These are phyloP conservation scores for Zapus hudsonius DNA, from an alignment of 2,113 vertebrate genomes.

Conservation along the genomic window DNA sequence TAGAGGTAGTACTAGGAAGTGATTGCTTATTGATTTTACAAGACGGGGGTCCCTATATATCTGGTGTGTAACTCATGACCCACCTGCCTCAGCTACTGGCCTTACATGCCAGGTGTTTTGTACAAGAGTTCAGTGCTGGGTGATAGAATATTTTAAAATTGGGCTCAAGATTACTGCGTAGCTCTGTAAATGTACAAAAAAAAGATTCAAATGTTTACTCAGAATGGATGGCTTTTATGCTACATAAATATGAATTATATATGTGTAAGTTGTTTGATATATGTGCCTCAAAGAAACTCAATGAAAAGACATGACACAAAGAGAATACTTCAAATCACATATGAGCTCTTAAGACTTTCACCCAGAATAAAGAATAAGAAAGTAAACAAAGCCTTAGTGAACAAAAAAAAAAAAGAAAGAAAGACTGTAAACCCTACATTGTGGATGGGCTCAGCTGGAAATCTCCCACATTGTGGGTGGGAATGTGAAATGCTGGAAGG, in stretches of 20 bases:
- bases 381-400: background rate
- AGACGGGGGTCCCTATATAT: background rate
- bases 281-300: background rate
- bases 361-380: background rate
- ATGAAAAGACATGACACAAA: background rate
- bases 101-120: background rate
- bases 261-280: background rate
- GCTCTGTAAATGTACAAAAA: background rate
- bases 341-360: background rate
- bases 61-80: background rate
- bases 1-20: background rate
- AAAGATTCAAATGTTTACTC: background rate
- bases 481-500: background rate
- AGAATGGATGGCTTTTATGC: background rate
- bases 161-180: background rate
- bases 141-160: background rate
- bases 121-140: background rate
- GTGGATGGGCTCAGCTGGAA: background rate
- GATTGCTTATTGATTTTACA: background rate
- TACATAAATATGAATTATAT: background rate
- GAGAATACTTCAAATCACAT: slow-evolving; percentile 34
- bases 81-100: background rate
- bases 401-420: too few species aligned
- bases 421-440: background rate
- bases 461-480: background rate